Conservation (phyloP, 2,113 vertebrate genomes). For the Periophthalmodon schlosseri region DNA sequence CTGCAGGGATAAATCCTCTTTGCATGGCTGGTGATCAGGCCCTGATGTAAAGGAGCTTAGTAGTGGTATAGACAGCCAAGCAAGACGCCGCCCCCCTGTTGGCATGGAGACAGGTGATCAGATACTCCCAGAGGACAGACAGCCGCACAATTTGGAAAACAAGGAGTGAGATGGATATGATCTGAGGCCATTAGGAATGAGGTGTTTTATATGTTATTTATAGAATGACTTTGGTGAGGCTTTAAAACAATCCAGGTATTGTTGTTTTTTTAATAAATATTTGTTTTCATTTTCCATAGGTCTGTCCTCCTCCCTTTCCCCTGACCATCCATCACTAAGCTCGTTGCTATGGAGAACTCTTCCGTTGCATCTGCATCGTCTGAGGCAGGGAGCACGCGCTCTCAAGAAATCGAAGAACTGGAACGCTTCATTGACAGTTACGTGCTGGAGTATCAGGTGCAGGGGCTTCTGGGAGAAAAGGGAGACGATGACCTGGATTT, state of each 20-base stretch:
- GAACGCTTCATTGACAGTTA: constrained; percentile 98
- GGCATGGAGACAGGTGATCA: constrained; percentile 63
- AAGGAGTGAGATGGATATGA: constrained; percentile 10
- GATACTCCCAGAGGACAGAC: constrained; percentile 20
- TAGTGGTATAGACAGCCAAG: constrained; percentile 48
- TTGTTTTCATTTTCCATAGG: constrained; percentile 33
- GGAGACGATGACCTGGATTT: constrained; percentile 81
- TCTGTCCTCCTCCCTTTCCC: constrained; percentile 42
- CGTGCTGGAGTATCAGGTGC: constrained; percentile 96
- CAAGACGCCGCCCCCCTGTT: constrained; percentile 48
- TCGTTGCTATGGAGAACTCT: constrained; percentile 91
- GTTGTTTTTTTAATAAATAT: not conserved
- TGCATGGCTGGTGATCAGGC: constrained; percentile 68
- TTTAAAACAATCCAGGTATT: not conserved
- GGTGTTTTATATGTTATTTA: not conserved
- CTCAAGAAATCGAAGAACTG: constrained; percentile 96
- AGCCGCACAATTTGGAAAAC: constrained; percentile 28
- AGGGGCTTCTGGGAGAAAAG: constrained; percentile 92
- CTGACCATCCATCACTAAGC: constrained; percentile 20
- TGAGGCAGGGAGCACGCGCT: constrained; percentile 93
- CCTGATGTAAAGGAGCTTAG: constrained; percentile 79
- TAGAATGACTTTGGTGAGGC: not conserved
- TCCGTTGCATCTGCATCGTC: constrained; percentile 95
- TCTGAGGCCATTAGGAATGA: not conserved
- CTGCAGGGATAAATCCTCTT: constrained; percentile 77